Evolutionary conservation across 2,888 invertebrate species (phyloP).

Genomic region (Macrophya annulata): DNA sequence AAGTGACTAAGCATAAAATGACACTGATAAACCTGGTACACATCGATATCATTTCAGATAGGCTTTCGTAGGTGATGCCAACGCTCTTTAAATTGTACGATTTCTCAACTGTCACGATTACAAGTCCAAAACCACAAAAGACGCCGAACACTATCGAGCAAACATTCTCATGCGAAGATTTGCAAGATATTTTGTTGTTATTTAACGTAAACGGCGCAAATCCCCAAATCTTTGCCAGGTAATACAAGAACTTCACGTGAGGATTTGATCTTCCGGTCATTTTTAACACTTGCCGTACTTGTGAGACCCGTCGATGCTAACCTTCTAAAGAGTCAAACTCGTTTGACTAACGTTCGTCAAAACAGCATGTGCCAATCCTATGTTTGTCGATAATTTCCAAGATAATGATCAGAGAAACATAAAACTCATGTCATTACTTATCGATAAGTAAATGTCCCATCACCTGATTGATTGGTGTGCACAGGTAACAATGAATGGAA

Average conservation of each 20-base stretch:
- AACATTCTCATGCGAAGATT: not conserved
- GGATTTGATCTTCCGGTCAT: not conserved
- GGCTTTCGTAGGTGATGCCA: too few species aligned
- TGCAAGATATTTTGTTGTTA: not conserved
- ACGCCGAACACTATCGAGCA: not conserved
- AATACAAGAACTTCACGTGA: slow-evolving; percentile 19
- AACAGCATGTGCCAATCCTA: not conserved
- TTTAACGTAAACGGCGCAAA: not conserved
- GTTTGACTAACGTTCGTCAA: not conserved
- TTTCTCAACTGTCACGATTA: not conserved
- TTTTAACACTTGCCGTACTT: not conserved
- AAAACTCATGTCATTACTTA: not conserved
- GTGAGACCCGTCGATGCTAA: not conserved
- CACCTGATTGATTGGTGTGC: too few species aligned
- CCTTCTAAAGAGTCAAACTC: too few species aligned
- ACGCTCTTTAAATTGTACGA: not conserved
- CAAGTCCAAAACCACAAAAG: not conserved
- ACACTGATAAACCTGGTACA: not conserved
- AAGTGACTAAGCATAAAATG: not conserved
- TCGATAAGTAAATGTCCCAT: not conserved
- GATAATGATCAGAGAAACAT: not conserved
- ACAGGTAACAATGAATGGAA: too few species aligned
- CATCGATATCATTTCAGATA: not conserved
- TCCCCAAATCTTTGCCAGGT: not conserved
- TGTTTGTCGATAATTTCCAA: not conserved